A percentile compares a stretch with the other conserved stretches of the same genome.
Evolutionary conservation across 35 echinoderm and acorn worm species (phyloP).

Genomic region (Acanthaster planci): DNA sequence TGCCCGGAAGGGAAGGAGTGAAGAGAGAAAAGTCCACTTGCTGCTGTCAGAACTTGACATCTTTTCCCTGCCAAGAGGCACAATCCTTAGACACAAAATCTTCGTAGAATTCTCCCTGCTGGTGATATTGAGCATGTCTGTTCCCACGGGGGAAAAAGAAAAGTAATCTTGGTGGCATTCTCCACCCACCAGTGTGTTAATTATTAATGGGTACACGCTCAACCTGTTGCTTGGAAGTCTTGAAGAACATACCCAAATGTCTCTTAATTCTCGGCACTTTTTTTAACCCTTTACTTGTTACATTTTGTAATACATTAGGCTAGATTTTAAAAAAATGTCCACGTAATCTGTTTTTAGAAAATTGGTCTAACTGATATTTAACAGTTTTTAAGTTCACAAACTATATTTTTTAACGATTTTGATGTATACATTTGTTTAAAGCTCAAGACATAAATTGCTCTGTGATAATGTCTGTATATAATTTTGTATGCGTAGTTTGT

Average conservation of each 20-base stretch:
- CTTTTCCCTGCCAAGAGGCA: no score
- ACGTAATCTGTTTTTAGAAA: neutral
- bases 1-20: no score
- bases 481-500: no score
- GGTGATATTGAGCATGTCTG: no score
- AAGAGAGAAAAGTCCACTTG: no score
- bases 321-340: neutral
- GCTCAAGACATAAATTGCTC: neutral
- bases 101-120: no score
- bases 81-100: no score
- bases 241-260: neutral
- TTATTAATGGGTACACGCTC: no score
- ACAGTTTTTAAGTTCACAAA: neutral
- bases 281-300: neutral
- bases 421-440: slow-evolving; percentile 18
- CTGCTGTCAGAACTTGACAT: no score
- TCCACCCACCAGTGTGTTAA: no score
- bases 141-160: no score
- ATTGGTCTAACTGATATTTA: neutral
- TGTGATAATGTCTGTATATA: neutral
- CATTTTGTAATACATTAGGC: neutral
- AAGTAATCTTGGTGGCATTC: no score
- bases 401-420: neutral
- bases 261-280: neutral
- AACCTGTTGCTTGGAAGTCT: neutral